These are phyloP conservation scores for Charanyca ferruginea DNA, from an alignment of 2,888 invertebrate species.

Conservation along the genomic window DNA sequence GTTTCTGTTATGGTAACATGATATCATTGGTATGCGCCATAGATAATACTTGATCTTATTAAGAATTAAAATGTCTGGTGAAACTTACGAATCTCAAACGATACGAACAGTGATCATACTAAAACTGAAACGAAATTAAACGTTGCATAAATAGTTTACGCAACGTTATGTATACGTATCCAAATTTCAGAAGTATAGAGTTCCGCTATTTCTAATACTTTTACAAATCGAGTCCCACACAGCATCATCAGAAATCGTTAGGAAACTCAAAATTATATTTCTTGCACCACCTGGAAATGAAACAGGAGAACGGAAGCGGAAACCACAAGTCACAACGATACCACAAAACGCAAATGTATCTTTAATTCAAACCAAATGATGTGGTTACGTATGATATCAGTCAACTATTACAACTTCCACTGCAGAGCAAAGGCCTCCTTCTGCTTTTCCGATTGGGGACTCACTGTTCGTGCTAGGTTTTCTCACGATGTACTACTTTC, in stretches of 20 bases:
- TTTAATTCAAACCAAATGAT: constrained; percentile 30
- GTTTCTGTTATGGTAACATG: background rate
- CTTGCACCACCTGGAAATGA: constrained; percentile 2
- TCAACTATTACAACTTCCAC: background rate
- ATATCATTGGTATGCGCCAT: background rate
- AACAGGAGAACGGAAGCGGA: constrained; percentile 37
- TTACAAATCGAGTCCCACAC: background rate
- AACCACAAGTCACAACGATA: constrained; percentile 15
- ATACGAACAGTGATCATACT: too few species aligned
- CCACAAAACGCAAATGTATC: constrained; percentile 31
- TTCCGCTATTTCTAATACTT: too few species aligned
- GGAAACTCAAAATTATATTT: constrained; percentile 16
- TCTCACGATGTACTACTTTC: too few species aligned
- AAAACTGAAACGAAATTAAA: too few species aligned
- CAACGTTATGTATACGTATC: too few species aligned
- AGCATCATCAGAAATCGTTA: constrained; percentile 12
- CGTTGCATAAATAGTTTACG: too few species aligned
- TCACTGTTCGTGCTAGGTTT: background rate
- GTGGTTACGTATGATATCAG: constrained; percentile 9
- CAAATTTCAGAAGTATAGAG: too few species aligned
- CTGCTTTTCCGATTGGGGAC: background rate
- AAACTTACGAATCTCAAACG: too few species aligned
- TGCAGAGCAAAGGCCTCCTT: background rate
- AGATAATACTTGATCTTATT: background rate
- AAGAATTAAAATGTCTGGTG: too few species aligned